Evolutionary conservation across 2,797 vertebrate species (phyloP).

Genomic region (Sebastolobus altivelis): DNA sequence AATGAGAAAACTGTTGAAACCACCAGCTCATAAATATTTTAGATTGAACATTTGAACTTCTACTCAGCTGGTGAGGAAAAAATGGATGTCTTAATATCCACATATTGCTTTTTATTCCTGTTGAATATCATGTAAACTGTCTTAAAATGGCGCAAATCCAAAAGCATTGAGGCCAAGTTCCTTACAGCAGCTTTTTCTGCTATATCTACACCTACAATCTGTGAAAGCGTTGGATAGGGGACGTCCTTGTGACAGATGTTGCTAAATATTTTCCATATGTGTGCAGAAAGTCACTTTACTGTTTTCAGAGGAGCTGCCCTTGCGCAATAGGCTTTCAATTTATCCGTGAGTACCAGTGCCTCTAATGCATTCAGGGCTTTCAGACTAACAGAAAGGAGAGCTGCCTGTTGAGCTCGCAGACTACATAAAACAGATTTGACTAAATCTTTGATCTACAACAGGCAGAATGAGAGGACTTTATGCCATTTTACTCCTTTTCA

Average conservation of each 20-base stretch:
- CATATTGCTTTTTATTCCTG: background rate
- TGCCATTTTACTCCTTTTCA: conserved; percentile 65
- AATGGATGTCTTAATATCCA: background rate
- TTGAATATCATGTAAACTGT: conserved; percentile 13
- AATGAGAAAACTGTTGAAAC: background rate
- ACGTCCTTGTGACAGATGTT: conserved; percentile 76
- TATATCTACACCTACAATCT: conserved; percentile 35
- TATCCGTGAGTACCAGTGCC: conserved; percentile 22
- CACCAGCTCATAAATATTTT: conserved; percentile 8
- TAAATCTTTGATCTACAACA: conserved; percentile 5
- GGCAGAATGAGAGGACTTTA: conserved; percentile 73
- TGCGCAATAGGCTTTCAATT: conserved; percentile 64
- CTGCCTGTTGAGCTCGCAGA: conserved; percentile 23
- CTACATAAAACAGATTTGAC: background rate
- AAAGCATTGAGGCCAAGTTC: conserved; percentile 5
- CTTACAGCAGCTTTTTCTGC: conserved; percentile 7
- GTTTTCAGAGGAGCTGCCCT: conserved; percentile 69
- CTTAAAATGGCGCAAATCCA: background rate
- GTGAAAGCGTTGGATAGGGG: conserved; percentile 48
- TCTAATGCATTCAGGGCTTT: conserved; percentile 42
- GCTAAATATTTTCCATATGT: conserved; percentile 87
- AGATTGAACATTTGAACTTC: background rate
- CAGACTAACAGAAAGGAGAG: conserved; percentile 5
- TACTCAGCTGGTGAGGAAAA: background rate
- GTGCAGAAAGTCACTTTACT: conserved; percentile 64